Conservation (phyloP, 2,888 invertebrate species). For the Ophioninae sp. region DNA sequence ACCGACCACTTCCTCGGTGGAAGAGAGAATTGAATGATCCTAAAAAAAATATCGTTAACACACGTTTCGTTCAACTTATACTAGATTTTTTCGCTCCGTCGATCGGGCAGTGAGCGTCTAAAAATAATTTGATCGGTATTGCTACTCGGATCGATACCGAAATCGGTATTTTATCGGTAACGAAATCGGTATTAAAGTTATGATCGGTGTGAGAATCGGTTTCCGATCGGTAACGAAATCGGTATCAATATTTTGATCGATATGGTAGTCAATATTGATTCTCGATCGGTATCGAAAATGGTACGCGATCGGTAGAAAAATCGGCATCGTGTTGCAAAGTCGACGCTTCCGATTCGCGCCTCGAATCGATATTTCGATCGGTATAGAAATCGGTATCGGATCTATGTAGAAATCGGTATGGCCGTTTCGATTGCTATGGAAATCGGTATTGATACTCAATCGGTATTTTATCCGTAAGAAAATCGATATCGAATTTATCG, state of each 20-base stretch:
- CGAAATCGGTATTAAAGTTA: background rate
- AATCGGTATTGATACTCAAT: no score
- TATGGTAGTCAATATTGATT: background rate
- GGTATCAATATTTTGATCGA: background rate
- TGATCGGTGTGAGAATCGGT: background rate
- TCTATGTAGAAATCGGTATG: no score
- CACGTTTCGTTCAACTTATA: background rate
- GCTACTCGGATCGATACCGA: background rate
- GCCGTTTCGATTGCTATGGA: no score
- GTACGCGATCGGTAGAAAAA: background rate
- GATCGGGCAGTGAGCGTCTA: conserved; percentile 16
- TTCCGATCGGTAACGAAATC: background rate
- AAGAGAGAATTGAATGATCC: background rate
- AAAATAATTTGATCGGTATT: conserved; percentile 30
- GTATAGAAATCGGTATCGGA: no score
- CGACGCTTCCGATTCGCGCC: background rate
- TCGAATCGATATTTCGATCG: no score
- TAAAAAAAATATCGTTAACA: background rate
- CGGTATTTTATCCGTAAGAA: no score
- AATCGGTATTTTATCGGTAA: background rate
- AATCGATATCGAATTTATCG: no score
- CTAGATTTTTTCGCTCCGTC: background rate
- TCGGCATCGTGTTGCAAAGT: background rate
- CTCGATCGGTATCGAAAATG: no score
- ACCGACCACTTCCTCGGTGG: background rate